phyloP scores from a whole-genome alignment of 2,888 invertebrate species.

The Patella depressa region DNA sequence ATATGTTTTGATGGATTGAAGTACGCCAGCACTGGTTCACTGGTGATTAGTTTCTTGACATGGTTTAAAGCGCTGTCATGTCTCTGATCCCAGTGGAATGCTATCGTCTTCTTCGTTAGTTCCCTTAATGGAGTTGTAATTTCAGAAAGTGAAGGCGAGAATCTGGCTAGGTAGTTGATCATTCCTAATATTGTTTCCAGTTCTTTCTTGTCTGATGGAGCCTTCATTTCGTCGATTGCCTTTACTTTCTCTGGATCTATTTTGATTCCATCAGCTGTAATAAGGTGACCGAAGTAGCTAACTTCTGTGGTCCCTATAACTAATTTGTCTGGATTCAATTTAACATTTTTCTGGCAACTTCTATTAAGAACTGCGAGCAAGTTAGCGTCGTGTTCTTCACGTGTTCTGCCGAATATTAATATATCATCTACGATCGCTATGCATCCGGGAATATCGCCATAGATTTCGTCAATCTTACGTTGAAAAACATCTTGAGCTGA shows the following conservation, averaged over 20 bases:
- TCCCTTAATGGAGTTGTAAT: conserved; percentile 15
- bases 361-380: conserved; percentile 28
- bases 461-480: conserved; percentile 31
- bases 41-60: conserved; percentile 13
- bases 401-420: conserved; percentile 29
- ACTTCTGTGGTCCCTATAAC: conserved; percentile 28
- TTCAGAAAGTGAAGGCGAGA: conserved; percentile 25
- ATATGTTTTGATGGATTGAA: conserved; percentile 21
- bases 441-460: conserved; percentile 28
- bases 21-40: conserved; percentile 14
- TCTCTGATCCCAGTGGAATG: conserved; percentile 15
- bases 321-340: conserved; percentile 35
- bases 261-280: conserved; percentile 7
- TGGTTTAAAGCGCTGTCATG: conserved; percentile 14
- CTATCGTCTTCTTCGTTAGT: conserved; percentile 3
- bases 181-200: conserved; percentile 26
- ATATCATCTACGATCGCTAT: conserved; percentile 37
- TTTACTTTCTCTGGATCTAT: conserved; percentile 16
- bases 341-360: conserved; percentile 24
- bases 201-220: conserved; percentile 19
- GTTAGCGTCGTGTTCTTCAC: conserved; percentile 39
- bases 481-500: conserved; percentile 36
- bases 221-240: conserved; percentile 1
- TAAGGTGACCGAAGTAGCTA: conserved; percentile 24
- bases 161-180: conserved; percentile 31